Evolutionary conservation across 2,797 vertebrate genomes (phyloP), one percentile per base, ranked within the genome.

Genomic region (Chloroceryle amazona): DNA sequence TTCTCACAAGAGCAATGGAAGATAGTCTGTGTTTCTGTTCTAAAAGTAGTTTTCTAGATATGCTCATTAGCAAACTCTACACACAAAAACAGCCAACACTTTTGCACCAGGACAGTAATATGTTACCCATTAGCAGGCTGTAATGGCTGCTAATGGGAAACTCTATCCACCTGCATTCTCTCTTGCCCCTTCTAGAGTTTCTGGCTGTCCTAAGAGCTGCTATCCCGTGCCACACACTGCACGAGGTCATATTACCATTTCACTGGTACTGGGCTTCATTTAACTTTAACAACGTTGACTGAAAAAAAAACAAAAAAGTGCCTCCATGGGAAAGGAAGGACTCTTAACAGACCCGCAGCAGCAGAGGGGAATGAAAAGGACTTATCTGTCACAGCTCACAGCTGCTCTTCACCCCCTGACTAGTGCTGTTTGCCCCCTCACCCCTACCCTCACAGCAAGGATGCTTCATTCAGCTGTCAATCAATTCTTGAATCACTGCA

Each of bases 81-180:
- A 3, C 22, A 31, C 1, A 42, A 25, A 58, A 57, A 0, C 10
- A 65, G 58, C 22, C 22, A 80, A 4, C 7, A 6, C 7, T 22
- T 87, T 91, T 86, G 29, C 57, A 82, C 22, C 9, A 14, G 13
- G 37, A 29, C 17, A 85, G 73, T 67, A 86, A 8, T 54, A 75
- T 57, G 9, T 71, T 90, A 81, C 15, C 20, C 46, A 74, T 86
- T 74, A 93, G 33, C 55, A 74, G 7, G 19, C 10, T 62, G 37
- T 89, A 88, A 88, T 76, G 54, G 42, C 33, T 88, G 41, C 14
- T 96, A 96, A 95, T 81, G 70, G 49, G 44, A 16, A 94, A 97
- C 41, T 91, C 65, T 78, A 86, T 88, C 78, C 41, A 81, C 52
- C 47, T 83, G 62, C 65, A 81, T 88, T 95, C 41, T 95, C 37